These are phyloP conservation scores for Papilio dardanus DNA, from an alignment of 1,140 invertebrate genomes.

Conservation along the genomic window DNA sequence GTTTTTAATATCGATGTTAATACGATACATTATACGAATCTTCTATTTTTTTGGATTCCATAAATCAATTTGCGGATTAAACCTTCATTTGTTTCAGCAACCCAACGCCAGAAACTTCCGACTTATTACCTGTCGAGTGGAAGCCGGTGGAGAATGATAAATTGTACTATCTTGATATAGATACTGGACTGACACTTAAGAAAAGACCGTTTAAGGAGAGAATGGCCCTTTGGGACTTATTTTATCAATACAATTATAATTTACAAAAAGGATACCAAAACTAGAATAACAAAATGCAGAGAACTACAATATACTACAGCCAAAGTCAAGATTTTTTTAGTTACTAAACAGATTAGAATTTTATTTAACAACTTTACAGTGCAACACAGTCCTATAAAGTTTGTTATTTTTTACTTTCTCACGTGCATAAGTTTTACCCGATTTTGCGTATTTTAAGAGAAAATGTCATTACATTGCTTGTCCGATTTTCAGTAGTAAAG, in stretches of 20 bases:
- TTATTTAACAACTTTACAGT: no score
- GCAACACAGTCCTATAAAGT: no score
- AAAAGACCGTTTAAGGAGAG: constrained; percentile 40
- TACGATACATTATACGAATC: no score
- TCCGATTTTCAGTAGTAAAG: no score
- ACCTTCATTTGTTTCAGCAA: constrained; percentile 42
- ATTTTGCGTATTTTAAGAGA: no score
- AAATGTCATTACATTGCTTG: no score
- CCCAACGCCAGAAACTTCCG: constrained; percentile 45
- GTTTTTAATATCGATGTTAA: no score
- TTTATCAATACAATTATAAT: constrained; percentile 44
- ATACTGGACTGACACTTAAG: constrained; percentile 38
- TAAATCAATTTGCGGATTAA: neutral
- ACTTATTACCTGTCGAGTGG: constrained; percentile 48
- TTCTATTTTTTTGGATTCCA: neutral
- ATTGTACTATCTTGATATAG: constrained; percentile 42
- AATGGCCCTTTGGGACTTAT: constrained; percentile 49
- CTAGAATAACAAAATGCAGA: neutral
- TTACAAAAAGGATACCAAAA: constrained; percentile 21
- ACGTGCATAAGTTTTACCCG: no score
- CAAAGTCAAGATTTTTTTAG: no score
- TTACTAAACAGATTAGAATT: no score
- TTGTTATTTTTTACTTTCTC: no score
- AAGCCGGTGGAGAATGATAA: constrained; percentile 37
- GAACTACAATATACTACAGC: no score